phyloP scores from a whole-genome alignment of 2,888 invertebrate species.

The Chrysolina americana region DNA sequence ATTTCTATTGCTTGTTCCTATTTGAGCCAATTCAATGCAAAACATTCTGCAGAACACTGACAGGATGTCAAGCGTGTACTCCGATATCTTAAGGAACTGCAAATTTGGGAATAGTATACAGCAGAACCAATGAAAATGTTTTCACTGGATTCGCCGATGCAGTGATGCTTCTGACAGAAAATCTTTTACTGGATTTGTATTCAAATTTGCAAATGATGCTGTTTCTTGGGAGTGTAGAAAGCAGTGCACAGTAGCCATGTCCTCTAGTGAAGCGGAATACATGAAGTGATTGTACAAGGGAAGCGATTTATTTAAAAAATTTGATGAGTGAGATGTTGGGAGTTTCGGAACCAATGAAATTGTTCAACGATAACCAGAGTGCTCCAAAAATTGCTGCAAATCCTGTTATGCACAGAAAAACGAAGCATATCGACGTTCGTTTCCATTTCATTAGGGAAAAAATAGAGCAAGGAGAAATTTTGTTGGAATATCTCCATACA shows the following conservation, averaged over 20 bases:
- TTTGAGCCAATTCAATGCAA: no score
- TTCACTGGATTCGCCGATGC: no score
- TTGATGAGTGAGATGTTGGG: not conserved
- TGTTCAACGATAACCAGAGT: conserved; percentile 43
- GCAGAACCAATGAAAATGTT: no score
- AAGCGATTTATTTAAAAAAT: not conserved
- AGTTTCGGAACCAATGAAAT: not conserved
- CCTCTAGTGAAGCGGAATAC: not conserved
- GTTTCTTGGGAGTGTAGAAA: not conserved
- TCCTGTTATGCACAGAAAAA: conserved; percentile 33
- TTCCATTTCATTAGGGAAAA: conserved; percentile 12
- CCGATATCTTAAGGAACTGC: no score
- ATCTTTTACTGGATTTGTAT: not conserved
- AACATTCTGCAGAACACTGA: no score
- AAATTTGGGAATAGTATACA: no score
- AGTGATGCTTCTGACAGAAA: not conserved
- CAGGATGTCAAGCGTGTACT: no score
- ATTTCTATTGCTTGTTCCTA: no score
- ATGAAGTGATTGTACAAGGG: not conserved
- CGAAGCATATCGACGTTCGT: conserved; percentile 38
- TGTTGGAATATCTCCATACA: not conserved
- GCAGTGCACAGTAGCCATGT: not conserved
- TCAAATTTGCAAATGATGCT: not conserved
- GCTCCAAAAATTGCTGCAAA: conserved; percentile 37
- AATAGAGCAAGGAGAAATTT: not conserved